These are phyloP conservation scores for Oryzias dopingdopingensis DNA, from an alignment of 2,797 vertebrate genomes.

Conservation along the genomic window DNA sequence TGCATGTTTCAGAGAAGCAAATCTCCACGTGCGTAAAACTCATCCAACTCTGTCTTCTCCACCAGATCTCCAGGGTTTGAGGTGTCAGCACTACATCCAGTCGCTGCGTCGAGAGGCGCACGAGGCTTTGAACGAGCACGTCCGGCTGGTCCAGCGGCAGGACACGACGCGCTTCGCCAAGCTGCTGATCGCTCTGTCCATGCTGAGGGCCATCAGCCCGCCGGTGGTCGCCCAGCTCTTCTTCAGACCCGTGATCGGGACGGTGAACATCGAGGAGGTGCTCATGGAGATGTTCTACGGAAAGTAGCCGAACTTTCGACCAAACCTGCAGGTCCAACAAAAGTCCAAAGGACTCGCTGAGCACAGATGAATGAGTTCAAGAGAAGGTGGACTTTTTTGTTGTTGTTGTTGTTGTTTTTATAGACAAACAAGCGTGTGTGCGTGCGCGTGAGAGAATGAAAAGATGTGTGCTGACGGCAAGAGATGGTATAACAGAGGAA, in stretches of 20 bases:
- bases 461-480: slow-evolving; percentile 10
- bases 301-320: slow-evolving; percentile 65
- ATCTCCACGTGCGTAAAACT: too few relatives aligned
- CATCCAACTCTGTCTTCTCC: neutral
- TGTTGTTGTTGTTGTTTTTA: slow-evolving; percentile 24
- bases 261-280: slow-evolving; percentile 95
- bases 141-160: slow-evolving; percentile 85
- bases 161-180: slow-evolving; percentile 87
- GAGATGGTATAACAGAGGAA: slow-evolving; percentile 44
- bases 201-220: slow-evolving; percentile 89
- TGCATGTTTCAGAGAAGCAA: neutral
- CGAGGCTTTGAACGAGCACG: slow-evolving; percentile 91
- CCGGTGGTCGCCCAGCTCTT: slow-evolving; percentile 89
- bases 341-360: slow-evolving; percentile 23
- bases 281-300: slow-evolving; percentile 96
- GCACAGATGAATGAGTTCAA: slow-evolving; percentile 3
- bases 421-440: slow-evolving; percentile 24
- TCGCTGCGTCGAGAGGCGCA: slow-evolving; percentile 91
- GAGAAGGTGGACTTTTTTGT: slow-evolving; percentile 9
- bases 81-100: slow-evolving; percentile 91
- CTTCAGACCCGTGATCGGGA: slow-evolving; percentile 93
- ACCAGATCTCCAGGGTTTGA: slow-evolving; percentile 88
- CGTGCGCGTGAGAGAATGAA: slow-evolving; percentile 14
- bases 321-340: slow-evolving; percentile 20
- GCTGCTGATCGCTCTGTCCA: slow-evolving; percentile 88